Evolutionary conservation across 2,113 vertebrate species (phyloP).

Genomic region (Nothocercus julius): DNA sequence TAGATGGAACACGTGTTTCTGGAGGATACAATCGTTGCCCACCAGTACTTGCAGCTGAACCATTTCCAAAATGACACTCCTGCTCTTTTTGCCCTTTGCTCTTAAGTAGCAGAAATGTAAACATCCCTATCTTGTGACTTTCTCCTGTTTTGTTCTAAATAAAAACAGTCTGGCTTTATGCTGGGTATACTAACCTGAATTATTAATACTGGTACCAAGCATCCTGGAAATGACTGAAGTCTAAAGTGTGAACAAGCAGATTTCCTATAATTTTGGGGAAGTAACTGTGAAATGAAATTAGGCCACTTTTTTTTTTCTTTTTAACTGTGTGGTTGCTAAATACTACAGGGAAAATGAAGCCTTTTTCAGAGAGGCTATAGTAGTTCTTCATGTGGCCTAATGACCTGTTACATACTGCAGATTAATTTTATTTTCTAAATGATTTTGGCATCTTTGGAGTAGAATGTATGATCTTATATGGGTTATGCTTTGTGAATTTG

Average conservation of each 20-base stretch:
- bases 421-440: neutral
- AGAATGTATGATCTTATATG: neutral
- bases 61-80: neutral
- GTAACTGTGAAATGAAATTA: neutral
- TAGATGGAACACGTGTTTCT: neutral
- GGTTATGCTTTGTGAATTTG: neutral
- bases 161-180: neutral
- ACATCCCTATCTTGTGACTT: neutral
- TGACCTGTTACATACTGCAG: neutral
- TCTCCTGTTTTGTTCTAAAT: neutral
- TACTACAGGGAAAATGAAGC: neutral
- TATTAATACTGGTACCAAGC: neutral
- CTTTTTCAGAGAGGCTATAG: neutral
- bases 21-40: neutral
- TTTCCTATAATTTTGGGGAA: neutral
- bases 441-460: neutral
- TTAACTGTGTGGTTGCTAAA: neutral
- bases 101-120: neutral
- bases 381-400: neutral
- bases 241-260: neutral
- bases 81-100: neutral
- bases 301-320: neutral
- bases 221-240: neutral
- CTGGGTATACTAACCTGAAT: neutral
- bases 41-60: rapidly evolving